A percentile compares a stretch with the other conserved stretches of the same genome.
Conservation (phyloP, 2,888 invertebrate species). For the Nasonia oneida region DNA sequence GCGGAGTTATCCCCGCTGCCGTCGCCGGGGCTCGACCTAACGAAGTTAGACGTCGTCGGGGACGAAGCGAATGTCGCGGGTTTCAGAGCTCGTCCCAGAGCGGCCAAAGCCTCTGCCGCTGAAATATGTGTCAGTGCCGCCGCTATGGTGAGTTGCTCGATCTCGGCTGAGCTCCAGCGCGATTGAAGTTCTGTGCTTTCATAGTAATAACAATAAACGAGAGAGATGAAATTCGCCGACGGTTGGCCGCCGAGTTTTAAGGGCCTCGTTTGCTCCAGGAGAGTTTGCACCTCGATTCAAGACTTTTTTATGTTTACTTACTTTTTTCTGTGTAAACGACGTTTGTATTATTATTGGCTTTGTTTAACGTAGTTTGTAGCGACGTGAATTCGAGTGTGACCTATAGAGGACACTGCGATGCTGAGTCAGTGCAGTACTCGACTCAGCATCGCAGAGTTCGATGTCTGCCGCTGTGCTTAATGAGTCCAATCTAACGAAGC, state of each 20-base stretch:
- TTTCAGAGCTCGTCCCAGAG: conserved; percentile 69
- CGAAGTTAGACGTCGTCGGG: conserved; percentile 67
- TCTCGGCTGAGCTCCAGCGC: neutral
- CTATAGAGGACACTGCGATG: no score
- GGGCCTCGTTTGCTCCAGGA: neutral
- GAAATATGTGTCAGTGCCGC: conserved; percentile 69
- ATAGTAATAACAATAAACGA: no score
- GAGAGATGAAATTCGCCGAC: neutral
- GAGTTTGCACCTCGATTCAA: conserved; percentile 5
- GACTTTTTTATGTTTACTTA: conserved; percentile 17
- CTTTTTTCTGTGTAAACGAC: neutral
- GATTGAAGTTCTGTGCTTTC: no score
- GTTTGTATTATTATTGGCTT: neutral
- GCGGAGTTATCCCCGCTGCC: conserved; percentile 66
- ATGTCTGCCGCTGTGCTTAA: neutral
- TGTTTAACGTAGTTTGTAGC: neutral
- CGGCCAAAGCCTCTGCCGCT: conserved; percentile 66
- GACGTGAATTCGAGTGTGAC: neutral
- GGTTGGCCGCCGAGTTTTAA: neutral
- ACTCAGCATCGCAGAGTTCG: no score
- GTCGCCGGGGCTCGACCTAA: conserved; percentile 67
- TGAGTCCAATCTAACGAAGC: conserved; percentile 14
- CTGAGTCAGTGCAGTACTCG: no score
- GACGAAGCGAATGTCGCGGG: conserved; percentile 70
- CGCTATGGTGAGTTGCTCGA: conserved; percentile 71